phyloP scores from a whole-genome alignment of 2,888 invertebrate genomes.

The Sussaba pulchella region DNA sequence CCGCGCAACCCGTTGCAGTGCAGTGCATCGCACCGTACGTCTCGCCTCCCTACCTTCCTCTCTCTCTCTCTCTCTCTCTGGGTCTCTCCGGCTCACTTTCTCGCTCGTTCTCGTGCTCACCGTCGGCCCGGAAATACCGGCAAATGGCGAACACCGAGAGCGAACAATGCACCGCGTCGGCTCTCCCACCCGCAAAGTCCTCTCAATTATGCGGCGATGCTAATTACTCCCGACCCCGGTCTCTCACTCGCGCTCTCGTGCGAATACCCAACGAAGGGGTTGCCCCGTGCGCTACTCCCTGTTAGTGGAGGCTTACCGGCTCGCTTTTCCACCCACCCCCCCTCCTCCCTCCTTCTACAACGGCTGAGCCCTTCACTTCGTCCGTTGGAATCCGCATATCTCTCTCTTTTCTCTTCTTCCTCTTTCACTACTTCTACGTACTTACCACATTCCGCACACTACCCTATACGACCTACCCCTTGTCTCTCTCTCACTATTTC shows the following conservation, averaged over 20 bases:
- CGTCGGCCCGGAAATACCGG: slow-evolving; percentile 60
- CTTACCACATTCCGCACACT: slow-evolving; percentile 21
- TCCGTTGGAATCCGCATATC: slow-evolving; percentile 32
- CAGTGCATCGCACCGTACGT: slow-evolving; percentile 14
- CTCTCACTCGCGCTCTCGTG: slow-evolving; percentile 68
- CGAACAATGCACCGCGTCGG: slow-evolving; percentile 75
- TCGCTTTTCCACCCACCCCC: neutral
- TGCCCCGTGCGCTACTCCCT: slow-evolving; percentile 56
- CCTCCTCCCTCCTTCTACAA: neutral
- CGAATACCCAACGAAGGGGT: slow-evolving; percentile 29
- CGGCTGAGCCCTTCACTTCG: slow-evolving; percentile 25
- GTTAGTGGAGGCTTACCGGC: slow-evolving; percentile 44
- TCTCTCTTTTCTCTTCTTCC: slow-evolving; percentile 28
- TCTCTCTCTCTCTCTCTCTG: neutral
- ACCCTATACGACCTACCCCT: neutral
- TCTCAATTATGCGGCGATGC: slow-evolving; percentile 81
- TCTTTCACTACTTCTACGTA: slow-evolving; percentile 26
- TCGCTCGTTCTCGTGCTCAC: slow-evolving; percentile 1
- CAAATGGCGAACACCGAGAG: slow-evolving; percentile 72
- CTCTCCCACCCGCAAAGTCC: slow-evolving; percentile 77
- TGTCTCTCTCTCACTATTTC: too few relatives aligned
- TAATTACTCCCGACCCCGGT: slow-evolving; percentile 79
- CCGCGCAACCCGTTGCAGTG: slow-evolving; percentile 28
- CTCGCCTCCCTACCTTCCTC: neutral
- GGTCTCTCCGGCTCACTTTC: slow-evolving; percentile 1